Base-by-base conservation (phyloP, 2,888 invertebrate species). In the Mythimna pallens region DNA sequence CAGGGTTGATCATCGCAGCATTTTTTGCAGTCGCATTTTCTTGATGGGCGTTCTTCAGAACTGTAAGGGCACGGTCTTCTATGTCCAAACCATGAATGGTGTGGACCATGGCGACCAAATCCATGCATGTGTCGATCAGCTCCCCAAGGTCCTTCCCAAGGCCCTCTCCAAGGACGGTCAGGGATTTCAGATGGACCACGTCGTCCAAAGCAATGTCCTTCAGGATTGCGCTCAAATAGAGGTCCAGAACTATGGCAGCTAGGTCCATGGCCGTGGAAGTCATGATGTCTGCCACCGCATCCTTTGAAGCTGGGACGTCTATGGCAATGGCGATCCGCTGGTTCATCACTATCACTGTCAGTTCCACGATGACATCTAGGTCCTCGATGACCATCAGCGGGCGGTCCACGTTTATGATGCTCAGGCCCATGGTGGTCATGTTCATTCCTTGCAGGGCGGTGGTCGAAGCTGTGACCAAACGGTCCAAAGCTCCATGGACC, bases 1-100 rank as follows among this genome's bases (percentile, higher is more conserved):
- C 82, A 82, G 54, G 73, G 76, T 80, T 67, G 54, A 57, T 40
- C 62, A 47, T 54, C 43, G 14, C 69, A 30, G 22, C 71, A 70
- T n/a, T 71, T 71, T 66, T 72, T 68, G 20, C 73, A 64, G 34
- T 71, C 55, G 10, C 55, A 2, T 20, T 70, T 70, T 57, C 47
- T 68, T 64, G 30, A 5, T 10, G 52, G 71, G 22, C 63, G 58
- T n/a, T 52, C 62, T 59, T 73, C 55, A 14, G 61, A 40, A 55
- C 52, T 34, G 36, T 61, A 67, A 8, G 67, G 59, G 12, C 64
- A 59, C 25, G 77, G 80, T 67, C 55, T 61, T 30, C 30, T 65
- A n/a, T 30, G 76, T n/a, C 50, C 63, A n/a, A 47, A 66, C 22
- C 52, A n/a, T n/a, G 50, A 3, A 8, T n/a, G 50, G n/a, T 9